These are phyloP conservation scores for Sparus aurata DNA, from an alignment of 2,797 vertebrate species.

Conservation along the genomic window DNA sequence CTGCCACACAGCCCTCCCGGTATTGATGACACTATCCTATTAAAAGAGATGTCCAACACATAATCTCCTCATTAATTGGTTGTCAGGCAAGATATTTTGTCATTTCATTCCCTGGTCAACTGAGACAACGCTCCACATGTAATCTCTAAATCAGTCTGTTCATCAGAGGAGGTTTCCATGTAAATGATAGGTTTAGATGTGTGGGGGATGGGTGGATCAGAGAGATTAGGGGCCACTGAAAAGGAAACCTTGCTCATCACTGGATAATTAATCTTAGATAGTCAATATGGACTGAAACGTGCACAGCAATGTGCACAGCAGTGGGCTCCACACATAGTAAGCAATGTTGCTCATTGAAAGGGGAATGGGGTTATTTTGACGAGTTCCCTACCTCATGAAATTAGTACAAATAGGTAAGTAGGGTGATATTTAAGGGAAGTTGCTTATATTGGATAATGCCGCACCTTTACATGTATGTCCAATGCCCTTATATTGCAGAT, in stretches of 20 bases:
- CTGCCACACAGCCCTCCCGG: constrained; percentile 35
- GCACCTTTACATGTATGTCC: not conserved
- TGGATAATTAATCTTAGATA: not conserved
- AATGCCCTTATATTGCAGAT: not conserved
- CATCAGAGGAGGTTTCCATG: constrained; percentile 18
- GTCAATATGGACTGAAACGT: not conserved
- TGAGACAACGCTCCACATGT: constrained; percentile 28
- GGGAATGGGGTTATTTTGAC: not conserved
- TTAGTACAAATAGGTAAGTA: not conserved
- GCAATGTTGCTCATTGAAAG: not conserved
- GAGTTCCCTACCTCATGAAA: not conserved
- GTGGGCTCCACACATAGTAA: not conserved
- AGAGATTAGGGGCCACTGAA: constrained; percentile 40
- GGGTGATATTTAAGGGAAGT: not conserved
- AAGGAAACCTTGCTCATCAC: constrained; percentile 28
- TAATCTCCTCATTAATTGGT: constrained; percentile 71
- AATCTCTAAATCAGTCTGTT: constrained; percentile 42
- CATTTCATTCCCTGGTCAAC: constrained; percentile 46
- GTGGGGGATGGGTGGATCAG: constrained; percentile 9
- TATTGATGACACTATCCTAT: constrained; percentile 60
- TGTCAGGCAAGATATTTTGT: constrained; percentile 53
- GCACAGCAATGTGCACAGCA: not conserved
- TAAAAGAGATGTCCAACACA: constrained; percentile 66
- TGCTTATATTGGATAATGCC: not conserved
- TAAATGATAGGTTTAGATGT: constrained; percentile 36